Base-by-base conservation (phyloP, 2,113 vertebrate species). In the Tragulus kanchil region DNA sequence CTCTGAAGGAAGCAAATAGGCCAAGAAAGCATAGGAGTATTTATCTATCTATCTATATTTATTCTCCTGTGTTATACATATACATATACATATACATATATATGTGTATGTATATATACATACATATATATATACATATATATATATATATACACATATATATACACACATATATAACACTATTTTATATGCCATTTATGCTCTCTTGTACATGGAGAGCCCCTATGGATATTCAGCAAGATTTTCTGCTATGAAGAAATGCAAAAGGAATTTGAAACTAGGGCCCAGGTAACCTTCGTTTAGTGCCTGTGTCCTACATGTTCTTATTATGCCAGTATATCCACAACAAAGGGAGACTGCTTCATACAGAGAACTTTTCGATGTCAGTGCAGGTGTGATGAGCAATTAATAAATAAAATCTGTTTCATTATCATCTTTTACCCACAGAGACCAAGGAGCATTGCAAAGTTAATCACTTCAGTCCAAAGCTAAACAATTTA, bases 241-340 rank as follows among this genome's bases (percentile, higher is more conserved):
- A 61, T 82, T 90, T 93, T 56, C 71, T 58, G 28, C 6, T 64
- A 69, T 84, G 36, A 65, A 84, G 11, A 77, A 90, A 56, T 45
- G 13, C 61, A 85, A 94, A 95, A 26, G 71, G 25, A 89, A 19
- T 92, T 88, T 86, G 36, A 77, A 83, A 94, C 17, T 19, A 71
- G 84, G n/a, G 14, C 28, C 26, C 67, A 50, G n/a, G 23, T 88
- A 67, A 77, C 54, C n/a, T 94, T 94, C 73, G 56, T 88, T 93
- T 94, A 92, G 89, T n/a, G 50, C 6, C 36, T 61, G 8, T 19
- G 42, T 84, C 48, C 21, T 78, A 4, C 52, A 62, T 36, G 10
- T 65, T 65, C 71, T 52, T 50, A 45, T 78, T 61, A 54, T 64
- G 28, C 45, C 54, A 71, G 4, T 45, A 25, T 78, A 17, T 58